Percentiles rank a stretch among this genome's conserved stretches.
Conservation (phyloP, 2,113 vertebrate genomes). For the Actenoides hombroni region DNA sequence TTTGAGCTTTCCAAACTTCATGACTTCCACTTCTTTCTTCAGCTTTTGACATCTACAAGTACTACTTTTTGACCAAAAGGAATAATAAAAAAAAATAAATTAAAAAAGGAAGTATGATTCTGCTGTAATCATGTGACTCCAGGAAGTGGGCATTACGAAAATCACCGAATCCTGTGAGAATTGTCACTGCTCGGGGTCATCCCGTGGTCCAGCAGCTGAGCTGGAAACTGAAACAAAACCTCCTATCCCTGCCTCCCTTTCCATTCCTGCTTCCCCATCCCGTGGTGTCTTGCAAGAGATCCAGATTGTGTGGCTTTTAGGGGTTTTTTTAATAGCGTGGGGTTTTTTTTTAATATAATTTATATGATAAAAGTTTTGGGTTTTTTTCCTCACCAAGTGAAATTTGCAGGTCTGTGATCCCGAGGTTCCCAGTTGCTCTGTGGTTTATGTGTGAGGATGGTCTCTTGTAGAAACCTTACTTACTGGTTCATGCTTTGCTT, state of each 20-base stretch:
- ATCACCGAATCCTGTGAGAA: background rate
- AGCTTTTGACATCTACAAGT: background rate
- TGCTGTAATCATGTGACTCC: slow-evolving; percentile 19
- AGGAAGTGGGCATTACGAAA: background rate
- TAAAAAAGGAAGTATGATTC: slow-evolving; percentile 18
- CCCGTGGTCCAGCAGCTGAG: background rate
- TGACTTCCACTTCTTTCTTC: background rate
- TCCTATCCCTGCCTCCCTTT: background rate
- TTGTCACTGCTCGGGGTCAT: background rate
- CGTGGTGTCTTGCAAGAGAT: background rate
- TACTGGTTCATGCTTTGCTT: background rate
- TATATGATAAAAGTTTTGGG: fast-evolving
- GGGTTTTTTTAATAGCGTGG: background rate
- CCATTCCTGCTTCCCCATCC: background rate
- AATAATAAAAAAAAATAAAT: too few species aligned
- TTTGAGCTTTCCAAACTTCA: background rate
- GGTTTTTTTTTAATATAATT: background rate
- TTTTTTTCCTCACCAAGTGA: background rate
- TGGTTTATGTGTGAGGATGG: background rate
- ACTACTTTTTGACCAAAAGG: background rate
- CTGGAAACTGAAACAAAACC: background rate
- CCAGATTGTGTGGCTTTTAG: background rate
- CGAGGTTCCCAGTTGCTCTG: background rate
- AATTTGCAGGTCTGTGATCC: background rate
- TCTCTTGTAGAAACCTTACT: background rate